A percentile compares a stretch with the other conserved stretches of the same genome.
phyloP scores from a whole-genome alignment of 2,113 vertebrate species.

The Lagopus muta region DNA sequence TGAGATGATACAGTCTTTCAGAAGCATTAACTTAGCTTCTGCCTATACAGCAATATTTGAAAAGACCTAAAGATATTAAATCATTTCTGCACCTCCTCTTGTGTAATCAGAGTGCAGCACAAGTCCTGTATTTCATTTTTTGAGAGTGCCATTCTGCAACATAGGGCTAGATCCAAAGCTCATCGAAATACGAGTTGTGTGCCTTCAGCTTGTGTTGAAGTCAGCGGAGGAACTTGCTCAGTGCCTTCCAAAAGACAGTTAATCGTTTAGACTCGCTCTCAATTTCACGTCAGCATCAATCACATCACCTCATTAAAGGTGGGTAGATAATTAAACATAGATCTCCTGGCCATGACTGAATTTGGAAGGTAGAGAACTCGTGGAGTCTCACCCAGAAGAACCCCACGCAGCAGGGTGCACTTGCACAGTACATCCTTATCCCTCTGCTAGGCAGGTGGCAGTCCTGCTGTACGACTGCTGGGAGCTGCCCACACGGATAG shows the following conservation, averaged over 20 bases:
- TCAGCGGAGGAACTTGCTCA: background rate
- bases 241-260: background rate
- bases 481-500: background rate
- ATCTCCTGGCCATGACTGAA: background rate
- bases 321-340: background rate
- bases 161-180: rapidly evolving
- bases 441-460: background rate
- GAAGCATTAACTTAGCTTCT: background rate
- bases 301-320: background rate
- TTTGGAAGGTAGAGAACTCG: background rate
- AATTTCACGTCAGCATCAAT: background rate
- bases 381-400: background rate
- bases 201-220: slow-evolving; percentile 10
- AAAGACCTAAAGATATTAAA: background rate
- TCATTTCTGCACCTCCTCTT: background rate
- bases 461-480: background rate
- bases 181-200: background rate
- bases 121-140: background rate
- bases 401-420: background rate
- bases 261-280: background rate
- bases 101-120: background rate
- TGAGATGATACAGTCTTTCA: background rate
- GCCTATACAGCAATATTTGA: background rate
- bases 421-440: rapidly evolving
- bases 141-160: background rate